These are phyloP conservation scores for Bemisia tabaci DNA, from an alignment of 1,140 invertebrate genomes.

Conservation along the genomic window DNA sequence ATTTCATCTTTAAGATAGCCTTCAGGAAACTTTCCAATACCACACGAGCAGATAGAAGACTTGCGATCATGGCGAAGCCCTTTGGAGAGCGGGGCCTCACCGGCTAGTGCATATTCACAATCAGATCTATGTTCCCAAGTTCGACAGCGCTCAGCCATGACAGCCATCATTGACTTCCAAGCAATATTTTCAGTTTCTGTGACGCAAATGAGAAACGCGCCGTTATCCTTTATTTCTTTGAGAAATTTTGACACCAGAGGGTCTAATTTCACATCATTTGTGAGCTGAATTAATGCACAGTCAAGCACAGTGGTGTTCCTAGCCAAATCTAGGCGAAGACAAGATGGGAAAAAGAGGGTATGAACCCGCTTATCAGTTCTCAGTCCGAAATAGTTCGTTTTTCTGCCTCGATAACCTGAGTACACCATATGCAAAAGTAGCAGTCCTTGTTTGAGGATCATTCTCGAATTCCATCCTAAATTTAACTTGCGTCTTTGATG, in stretches of 20 bases:
- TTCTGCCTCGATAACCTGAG: not conserved
- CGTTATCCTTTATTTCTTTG: no score
- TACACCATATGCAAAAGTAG: not conserved
- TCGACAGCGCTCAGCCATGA: no score
- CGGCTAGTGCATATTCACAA: no score
- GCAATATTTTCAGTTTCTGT: no score
- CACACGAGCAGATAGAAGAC: no score
- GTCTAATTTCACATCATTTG: not conserved
- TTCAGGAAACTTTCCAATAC: no score
- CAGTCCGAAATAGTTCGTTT: not conserved
- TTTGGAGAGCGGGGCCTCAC: no score
- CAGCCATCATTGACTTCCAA: no score
- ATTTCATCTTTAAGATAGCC: no score
- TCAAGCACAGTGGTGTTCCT: not conserved
- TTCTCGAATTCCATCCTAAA: not conserved
- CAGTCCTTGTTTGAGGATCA: not conserved
- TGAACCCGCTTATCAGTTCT: not conserved
- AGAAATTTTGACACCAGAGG: not conserved
- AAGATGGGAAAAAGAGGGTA: not conserved
- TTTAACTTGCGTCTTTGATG: not conserved
- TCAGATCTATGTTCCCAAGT: no score
- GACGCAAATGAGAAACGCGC: no score
- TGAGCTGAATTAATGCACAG: not conserved
- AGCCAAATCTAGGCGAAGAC: not conserved
- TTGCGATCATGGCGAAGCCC: no score